Evolutionary conservation across 2,888 invertebrate genomes (phyloP).

Genomic region (Craniophora ligustri): DNA sequence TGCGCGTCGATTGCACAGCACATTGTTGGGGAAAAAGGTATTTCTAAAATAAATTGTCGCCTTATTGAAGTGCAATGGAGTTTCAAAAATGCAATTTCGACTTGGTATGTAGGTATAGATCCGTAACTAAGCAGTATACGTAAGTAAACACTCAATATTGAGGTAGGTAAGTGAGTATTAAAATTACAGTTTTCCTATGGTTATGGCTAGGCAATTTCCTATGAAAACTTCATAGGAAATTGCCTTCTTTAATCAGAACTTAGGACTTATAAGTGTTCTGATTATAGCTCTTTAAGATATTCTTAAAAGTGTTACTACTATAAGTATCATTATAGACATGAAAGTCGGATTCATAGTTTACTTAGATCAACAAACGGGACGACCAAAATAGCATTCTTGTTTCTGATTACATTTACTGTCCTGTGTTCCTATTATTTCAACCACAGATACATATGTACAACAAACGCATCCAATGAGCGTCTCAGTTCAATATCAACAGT

Average conservation of each 20-base stretch:
- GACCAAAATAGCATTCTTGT: constrained; percentile 35
- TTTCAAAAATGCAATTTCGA: constrained; percentile 16
- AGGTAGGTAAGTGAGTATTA: too few species aligned
- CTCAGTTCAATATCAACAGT: constrained; percentile 63
- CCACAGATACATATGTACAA: constrained; percentile 31
- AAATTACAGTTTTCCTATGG: too few species aligned
- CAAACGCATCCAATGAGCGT: constrained; percentile 50
- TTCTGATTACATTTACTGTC: constrained; percentile 31
- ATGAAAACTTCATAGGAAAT: too few species aligned
- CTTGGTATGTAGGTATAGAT: neutral
- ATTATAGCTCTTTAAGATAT: too few species aligned
- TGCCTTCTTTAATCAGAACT: neutral
- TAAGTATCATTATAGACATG: too few species aligned
- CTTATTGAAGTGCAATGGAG: constrained; percentile 1
- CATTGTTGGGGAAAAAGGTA: constrained; percentile 22
- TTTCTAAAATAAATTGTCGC: constrained; percentile 32
- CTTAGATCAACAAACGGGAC: too few species aligned
- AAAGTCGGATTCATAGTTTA: constrained; percentile 5
- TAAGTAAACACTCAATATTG: too few species aligned
- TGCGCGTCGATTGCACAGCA: constrained; percentile 38
- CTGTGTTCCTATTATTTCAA: constrained; percentile 31
- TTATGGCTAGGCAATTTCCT: too few species aligned
- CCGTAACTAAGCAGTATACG: too few species aligned
- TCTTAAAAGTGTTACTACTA: too few species aligned
- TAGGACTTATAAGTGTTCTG: neutral